These are phyloP conservation scores for Cololabis saira DNA, from an alignment of 2,113 vertebrate species.

Conservation along the genomic window DNA sequence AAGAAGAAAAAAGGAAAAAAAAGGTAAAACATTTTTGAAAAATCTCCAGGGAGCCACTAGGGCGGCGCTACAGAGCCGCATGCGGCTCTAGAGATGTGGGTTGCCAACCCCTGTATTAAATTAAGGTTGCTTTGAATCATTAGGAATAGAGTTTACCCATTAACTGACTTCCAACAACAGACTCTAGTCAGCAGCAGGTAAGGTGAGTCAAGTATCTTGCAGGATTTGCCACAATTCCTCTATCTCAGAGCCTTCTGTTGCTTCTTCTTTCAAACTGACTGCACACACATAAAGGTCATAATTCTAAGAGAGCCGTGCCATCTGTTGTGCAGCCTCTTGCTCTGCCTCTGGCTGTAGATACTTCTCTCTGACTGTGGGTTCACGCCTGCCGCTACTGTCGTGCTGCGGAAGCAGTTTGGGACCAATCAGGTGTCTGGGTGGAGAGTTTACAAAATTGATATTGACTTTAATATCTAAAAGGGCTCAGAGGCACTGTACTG, in stretches of 20 bases:
- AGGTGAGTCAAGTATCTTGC: conserved; percentile 1
- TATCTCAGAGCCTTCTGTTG: neutral
- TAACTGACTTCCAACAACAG: neutral
- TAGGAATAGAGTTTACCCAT: too few species aligned
- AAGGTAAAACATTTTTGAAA: too few species aligned
- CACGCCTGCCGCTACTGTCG: neutral
- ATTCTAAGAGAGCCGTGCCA: conserved; percentile 5
- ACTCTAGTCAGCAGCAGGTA: neutral
- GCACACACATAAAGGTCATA: conserved; percentile 1
- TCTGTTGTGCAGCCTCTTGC: conserved; percentile 15
- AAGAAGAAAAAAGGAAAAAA: too few species aligned
- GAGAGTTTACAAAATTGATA: neutral
- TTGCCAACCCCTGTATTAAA: too few species aligned
- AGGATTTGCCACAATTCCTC: conserved; percentile 4
- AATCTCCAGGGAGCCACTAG: too few species aligned
- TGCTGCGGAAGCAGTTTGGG: neutral
- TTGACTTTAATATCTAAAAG: neutral
- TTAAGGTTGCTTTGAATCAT: too few species aligned
- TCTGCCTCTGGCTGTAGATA: conserved; percentile 14
- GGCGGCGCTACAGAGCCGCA: too few species aligned
- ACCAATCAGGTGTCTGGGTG: neutral
- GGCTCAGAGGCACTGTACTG: neutral
- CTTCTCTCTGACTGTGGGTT: neutral
- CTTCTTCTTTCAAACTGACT: conserved; percentile 19
- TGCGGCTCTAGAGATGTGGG: too few species aligned